Conservation (phyloP, 2,113 vertebrate species). For the Pelecanus crispus region DNA sequence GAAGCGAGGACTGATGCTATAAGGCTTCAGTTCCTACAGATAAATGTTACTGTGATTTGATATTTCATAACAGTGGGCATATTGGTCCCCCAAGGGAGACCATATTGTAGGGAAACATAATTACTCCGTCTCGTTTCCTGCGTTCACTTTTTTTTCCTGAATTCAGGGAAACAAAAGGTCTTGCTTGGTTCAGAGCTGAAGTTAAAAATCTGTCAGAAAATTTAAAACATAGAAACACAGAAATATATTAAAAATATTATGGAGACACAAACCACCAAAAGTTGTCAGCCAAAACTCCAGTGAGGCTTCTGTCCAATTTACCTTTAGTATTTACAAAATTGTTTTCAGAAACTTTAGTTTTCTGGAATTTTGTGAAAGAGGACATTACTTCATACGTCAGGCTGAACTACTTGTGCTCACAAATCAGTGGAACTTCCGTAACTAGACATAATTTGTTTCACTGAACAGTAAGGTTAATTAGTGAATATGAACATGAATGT, state of each 20-base stretch:
- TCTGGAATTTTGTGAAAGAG: not conserved
- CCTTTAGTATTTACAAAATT: not conserved
- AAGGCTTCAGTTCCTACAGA: constrained; percentile 7
- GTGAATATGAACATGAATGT: not conserved
- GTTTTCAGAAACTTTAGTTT: not conserved
- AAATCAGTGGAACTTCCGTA: not conserved
- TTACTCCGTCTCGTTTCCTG: not conserved
- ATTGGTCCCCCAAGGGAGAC: not conserved
- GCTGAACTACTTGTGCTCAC: not conserved
- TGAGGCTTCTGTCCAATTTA: not conserved
- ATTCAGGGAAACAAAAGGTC: not conserved
- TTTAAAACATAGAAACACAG: not conserved
- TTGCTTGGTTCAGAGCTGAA: not conserved
- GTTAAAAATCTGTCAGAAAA: not conserved
- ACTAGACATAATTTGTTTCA: not conserved
- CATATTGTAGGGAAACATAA: not conserved
- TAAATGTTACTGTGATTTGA: constrained; percentile 20
- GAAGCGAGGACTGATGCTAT: not conserved
- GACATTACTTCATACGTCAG: not conserved
- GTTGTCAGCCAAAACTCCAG: not conserved
- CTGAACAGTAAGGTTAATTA: not conserved
- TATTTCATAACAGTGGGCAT: constrained; percentile 17
- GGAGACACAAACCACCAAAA: not conserved
- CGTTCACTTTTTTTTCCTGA: not conserved
- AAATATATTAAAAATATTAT: not conserved